Evolutionary conservation across 2,888 invertebrate genomes (phyloP), one percentile per base, ranked within the genome.

Genomic region (Lacanobia wlatinum): DNA sequence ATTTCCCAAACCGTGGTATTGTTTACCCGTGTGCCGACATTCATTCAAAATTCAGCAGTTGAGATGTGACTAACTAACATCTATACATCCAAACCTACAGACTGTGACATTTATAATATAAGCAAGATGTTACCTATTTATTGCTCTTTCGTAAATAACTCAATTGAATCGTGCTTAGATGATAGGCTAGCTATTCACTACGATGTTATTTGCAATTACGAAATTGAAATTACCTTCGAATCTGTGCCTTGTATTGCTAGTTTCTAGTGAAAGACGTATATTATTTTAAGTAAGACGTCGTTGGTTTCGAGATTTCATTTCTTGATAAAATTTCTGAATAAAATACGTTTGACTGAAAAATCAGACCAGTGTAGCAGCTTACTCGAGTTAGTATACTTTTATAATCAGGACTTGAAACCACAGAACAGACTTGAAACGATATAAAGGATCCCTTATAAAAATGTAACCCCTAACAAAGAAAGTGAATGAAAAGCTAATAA

Each of bases 401-500:
- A 40, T 12, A 10, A n/a, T 9, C 38, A 46, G 21, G 46, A 5
- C 52, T 21, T 16, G 40, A 12, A 52, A 52, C 50, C 28, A 28
- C 28, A 28, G 28, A 28, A 28, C 28, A 28, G 28, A 28, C 3
- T 28, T 28, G 40, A 12, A 52, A 52, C 50, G 21, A 79, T 72
- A 55, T 10, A 76, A 73, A 64, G 64, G 23, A 21, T 0, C 38
- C 9, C 40, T 63, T 23, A 59, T 71, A 73, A 64, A 78, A 73
- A 73, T 43, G 12, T 79, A 60, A 75, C 75, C 58, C 53, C 48
- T 8, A 43, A 46, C 50, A 61, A 80, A 56, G 55, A 73, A 76
- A 80, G n/a, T 50, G 68, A 75, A 80, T 80, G 76, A 63, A 78
- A 78, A 75, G 59, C 59, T 68, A 63, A 80, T 75, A 80, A 75